phyloP scores from a whole-genome alignment of 2,888 invertebrate genomes.

The Pristionchus maxplancki region DNA sequence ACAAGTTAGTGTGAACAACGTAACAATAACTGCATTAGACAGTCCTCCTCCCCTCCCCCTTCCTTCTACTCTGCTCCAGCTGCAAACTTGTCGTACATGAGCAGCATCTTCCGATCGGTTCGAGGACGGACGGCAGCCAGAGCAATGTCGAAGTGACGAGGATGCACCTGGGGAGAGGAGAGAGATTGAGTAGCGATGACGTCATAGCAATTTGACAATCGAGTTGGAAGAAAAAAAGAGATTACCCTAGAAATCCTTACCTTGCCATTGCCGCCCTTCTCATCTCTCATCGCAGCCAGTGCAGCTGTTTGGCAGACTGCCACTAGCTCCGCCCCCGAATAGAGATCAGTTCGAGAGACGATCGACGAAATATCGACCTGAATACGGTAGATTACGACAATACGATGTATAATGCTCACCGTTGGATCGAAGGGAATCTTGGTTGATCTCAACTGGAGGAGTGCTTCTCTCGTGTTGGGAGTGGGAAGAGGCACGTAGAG shows the following conservation, averaged over 20 bases:
- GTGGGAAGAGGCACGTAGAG: slow-evolving; percentile 95
- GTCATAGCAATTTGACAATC: too few relatives aligned
- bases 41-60: not conserved
- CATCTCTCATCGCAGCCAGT: slow-evolving; percentile 84
- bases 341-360: not conserved
- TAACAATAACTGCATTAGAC: not conserved
- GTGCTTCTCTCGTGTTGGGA: slow-evolving; percentile 86
- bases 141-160: slow-evolving; percentile 53
- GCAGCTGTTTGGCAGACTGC: slow-evolving; percentile 95
- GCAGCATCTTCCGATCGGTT: slow-evolving; percentile 66
- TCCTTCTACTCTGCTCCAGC: slow-evolving; percentile 29
- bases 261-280: not conserved
- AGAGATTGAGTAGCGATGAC: too few relatives aligned
- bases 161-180: slow-evolving; percentile 42
- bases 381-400: slow-evolving; percentile 75
- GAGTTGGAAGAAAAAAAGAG: too few relatives aligned
- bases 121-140: slow-evolving; percentile 63
- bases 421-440: slow-evolving; percentile 51
- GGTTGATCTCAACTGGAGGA: slow-evolving; percentile 84
- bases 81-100: slow-evolving; percentile 66
- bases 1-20: not conserved
- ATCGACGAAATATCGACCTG: slow-evolving; percentile 78
- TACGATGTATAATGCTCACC: not conserved
- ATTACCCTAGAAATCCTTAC: too few relatives aligned
- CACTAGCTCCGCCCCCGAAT: slow-evolving; percentile 90